A percentile compares a stretch with the other conserved stretches of the same genome.
phyloP scores from a whole-genome alignment of 2,113 vertebrate species.

The Archilochus colubris region DNA sequence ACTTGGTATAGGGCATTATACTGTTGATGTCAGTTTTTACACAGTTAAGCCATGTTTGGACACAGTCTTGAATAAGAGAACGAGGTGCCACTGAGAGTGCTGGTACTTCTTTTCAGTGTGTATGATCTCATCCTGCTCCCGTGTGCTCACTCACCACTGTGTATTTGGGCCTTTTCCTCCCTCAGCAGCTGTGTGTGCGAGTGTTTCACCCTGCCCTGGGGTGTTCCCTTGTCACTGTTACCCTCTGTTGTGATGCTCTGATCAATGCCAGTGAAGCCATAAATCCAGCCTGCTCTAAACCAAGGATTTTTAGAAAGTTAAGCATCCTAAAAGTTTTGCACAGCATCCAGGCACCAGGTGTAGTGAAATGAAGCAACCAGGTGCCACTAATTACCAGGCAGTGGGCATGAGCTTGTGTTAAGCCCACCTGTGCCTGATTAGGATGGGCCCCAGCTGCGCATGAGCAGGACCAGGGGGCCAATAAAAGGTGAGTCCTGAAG shows the following conservation, averaged over 20 bases:
- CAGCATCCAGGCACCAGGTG: neutral
- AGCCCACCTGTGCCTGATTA: too few relatives aligned
- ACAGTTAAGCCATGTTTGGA: neutral
- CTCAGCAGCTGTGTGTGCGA: neutral
- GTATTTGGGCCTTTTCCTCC: rapidly evolving
- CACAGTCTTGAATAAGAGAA: neutral
- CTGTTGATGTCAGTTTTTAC: neutral
- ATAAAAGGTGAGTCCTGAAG: too few relatives aligned
- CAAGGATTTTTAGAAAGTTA: neutral
- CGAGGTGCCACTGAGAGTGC: rapidly evolving
- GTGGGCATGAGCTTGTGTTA: too few relatives aligned
- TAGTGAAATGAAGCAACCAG: too few relatives aligned
- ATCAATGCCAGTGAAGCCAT: neutral
- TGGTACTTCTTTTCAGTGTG: rapidly evolving
- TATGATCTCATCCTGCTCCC: neutral
- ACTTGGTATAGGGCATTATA: neutral
- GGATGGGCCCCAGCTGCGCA: too few relatives aligned
- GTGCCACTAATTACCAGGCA: too few relatives aligned
- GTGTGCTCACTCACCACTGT: neutral
- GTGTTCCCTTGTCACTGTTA: neutral
- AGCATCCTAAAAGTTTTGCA: neutral
- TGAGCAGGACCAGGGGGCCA: too few relatives aligned
- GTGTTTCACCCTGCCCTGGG: neutral
- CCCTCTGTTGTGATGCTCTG: neutral
- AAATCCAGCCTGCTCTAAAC: neutral